Base-by-base conservation (phyloP, 2,888 invertebrate species). In the Netelia inedita region DNA sequence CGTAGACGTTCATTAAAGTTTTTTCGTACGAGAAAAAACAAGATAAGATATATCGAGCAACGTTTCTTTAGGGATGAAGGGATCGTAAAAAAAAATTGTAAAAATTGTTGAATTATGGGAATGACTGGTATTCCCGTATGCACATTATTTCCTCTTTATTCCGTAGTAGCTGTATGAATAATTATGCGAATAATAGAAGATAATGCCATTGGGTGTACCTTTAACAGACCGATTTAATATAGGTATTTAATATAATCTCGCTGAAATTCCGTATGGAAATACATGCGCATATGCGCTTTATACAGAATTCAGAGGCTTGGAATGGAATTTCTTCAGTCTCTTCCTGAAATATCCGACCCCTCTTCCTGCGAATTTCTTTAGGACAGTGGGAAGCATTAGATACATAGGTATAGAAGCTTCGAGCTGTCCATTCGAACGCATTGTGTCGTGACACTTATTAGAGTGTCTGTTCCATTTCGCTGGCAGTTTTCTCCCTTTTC, bases 371-470 rank as follows among this genome's bases (percentile, higher is more conserved):
- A 10, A 46, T 46, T 46, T 46, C 10, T 46, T 46, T 46, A 46
- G 46, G 11, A 14, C 46, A 14, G 46, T 46, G 10, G 11, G 2
- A 14, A 46, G 46, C 46, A 46, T 46, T 11, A 6, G 10, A 14
- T 46, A 14, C 43, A 3, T 46, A 46, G 10, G 14, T 46, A 46
- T 46, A 69, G 46, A 73, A 66, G 21, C 53, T 74, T 16, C 43
- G 35, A 16, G 59, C 69, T 50, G 50, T 74, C 63, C 61, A n/a
- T 81, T 81, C 50, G 74, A 46, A 63, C 74, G 43, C 68, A n/a
- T 68, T 68, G 43, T 76, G 57, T 53, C 69, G 59, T 69, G 80
- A 81, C 80, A 81, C 80, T 81, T 81, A 81, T 81, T 81, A 73
- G 46, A 28, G 53, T 63, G 66, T 74, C 74, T 61, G 57, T 81